Base-by-base conservation (phyloP, 2,888 invertebrate genomes). In the Apotomis capreana region DNA sequence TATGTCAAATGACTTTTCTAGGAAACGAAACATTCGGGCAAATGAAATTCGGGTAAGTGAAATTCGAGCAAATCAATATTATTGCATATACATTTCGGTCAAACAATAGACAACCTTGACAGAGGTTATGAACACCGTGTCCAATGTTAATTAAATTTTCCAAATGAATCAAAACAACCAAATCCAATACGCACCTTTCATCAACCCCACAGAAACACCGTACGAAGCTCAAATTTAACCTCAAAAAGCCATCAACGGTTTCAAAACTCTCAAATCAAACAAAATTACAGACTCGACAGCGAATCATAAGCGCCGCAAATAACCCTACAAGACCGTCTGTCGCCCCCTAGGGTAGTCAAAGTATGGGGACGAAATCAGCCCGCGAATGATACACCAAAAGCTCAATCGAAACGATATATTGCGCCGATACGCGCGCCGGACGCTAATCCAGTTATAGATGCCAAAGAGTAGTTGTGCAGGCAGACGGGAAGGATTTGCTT, bases 361-460 rank as follows among this genome's bases (percentile, higher is more conserved):
- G 77, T 77, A 76, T 75, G 78, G 78, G 77, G 76, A 80, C 79
- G 80, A 83, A 87, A 86, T 87, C 83, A 88, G 87, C 84, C 83
- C 84, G 84, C 84, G 86, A 88, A 90, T 87, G 90, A 91, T 92
- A 90, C 88, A 88, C 87, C 88, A 88, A 91, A 91, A 90, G 89
- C 90, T 91, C 91, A 90, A 90, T 91, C 89, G 89, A 85, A 88
- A 85, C 89, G 88, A 91, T 90, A 89, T 90, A 92, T 91, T 88
- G 87, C 86, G 79, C 80, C 82, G 87, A 87, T 89, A 87, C 84
- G 85, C 85, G 83, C 83, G 81, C 82, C 83, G 83, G 82, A 83
- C 87, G 85, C 86, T 91, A 91, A 92, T 92, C 91, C 88, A 89
- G 91, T 91, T 91, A 91, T 85, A 80, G 80, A 77, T 76, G 79